These are phyloP conservation scores for Coracias cyanogaster DNA, from an alignment of 2,797 vertebrate genomes.

Conservation along the genomic window DNA sequence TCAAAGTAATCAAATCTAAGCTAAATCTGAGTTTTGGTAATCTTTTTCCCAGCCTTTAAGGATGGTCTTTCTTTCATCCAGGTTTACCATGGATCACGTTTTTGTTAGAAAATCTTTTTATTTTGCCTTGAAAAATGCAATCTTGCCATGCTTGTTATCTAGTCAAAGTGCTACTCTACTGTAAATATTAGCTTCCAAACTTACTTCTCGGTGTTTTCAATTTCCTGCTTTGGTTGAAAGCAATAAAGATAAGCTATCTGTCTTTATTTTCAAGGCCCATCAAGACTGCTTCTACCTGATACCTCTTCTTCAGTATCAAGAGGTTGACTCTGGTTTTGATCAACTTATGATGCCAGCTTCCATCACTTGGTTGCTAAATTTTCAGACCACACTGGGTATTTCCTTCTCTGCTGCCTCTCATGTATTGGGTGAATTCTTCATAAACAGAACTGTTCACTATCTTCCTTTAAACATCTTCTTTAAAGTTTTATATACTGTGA, in stretches of 20 bases:
- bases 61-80: background rate
- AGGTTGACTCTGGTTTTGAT: conserved; percentile 40
- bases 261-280: conserved; percentile 51
- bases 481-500: background rate
- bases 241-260: conserved; percentile 39
- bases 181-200: background rate
- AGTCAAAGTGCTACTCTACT: background rate
- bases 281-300: conserved; percentile 28
- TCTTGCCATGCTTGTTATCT: background rate
- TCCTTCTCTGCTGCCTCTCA: background rate
- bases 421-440: background rate
- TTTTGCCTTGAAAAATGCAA: background rate
- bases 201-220: background rate
- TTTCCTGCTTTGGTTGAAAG: conserved; percentile 5
- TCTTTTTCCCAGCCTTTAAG: background rate
- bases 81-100: background rate
- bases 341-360: background rate
- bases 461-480: background rate
- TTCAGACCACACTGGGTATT: conserved; percentile 1
- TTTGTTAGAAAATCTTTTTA: background rate
- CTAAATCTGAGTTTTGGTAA: background rate
- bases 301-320: conserved; percentile 21
- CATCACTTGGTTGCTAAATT: background rate
- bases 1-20: background rate
- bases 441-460: background rate